phyloP scores from a whole-genome alignment of 2,888 invertebrate species.

The Pseudoips prasinana region DNA sequence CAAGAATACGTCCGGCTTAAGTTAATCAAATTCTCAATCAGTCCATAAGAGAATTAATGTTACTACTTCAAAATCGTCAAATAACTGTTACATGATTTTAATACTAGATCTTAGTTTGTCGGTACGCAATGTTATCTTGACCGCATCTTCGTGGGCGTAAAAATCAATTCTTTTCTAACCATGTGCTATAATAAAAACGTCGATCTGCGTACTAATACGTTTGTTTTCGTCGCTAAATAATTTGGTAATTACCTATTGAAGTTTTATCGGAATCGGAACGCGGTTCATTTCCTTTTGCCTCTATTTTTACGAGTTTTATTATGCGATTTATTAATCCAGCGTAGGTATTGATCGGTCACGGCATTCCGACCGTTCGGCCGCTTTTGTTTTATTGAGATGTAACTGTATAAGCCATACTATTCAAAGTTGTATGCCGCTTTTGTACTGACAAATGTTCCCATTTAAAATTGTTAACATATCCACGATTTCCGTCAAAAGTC shows the following conservation, averaged over 20 bases:
- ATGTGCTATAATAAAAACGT: slow-evolving; percentile 41
- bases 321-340: slow-evolving; percentile 52
- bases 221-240: slow-evolving; percentile 54
- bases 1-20: no score
- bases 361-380: slow-evolving; percentile 50
- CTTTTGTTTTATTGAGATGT: slow-evolving; percentile 55
- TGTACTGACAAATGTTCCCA: slow-evolving; percentile 14
- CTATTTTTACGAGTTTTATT: slow-evolving; percentile 56
- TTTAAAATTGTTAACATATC: slow-evolving; percentile 21
- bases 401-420: slow-evolving; percentile 26
- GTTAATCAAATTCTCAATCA: no score
- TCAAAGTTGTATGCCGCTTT: slow-evolving; percentile 13
- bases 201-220: slow-evolving; percentile 59
- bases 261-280: slow-evolving; percentile 59
- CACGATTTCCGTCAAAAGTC: slow-evolving; percentile 9
- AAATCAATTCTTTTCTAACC: slow-evolving; percentile 45
- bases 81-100: no score
- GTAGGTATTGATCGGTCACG: slow-evolving; percentile 29
- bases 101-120: no score
- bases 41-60: no score
- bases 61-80: no score
- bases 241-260: slow-evolving; percentile 43
- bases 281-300: slow-evolving; percentile 43
- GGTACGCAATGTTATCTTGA: slow-evolving; percentile 23
- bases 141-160: slow-evolving; percentile 43